Base-by-base conservation (phyloP, 1,140 invertebrate genomes). In the Cataglyphis hispanica region DNA sequence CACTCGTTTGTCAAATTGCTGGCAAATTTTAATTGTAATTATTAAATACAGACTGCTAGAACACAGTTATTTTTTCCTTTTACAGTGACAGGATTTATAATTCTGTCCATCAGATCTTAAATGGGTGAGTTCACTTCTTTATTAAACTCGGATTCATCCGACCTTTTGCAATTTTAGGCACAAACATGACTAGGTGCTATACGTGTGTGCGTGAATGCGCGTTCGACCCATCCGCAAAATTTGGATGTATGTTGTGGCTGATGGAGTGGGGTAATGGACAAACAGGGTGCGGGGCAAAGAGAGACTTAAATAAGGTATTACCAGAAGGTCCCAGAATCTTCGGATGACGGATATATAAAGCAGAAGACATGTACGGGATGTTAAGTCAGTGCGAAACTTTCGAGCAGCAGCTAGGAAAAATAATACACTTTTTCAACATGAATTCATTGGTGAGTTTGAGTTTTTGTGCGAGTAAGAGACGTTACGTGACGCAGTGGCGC, bases 261-360 rank as follows among this genome's bases (percentile, higher is more conserved):
- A 8, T 27, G 16, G 60, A 86, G 72, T 89, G 88, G 88, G 88
- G 22, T 58, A 64, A 27, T n/a, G 53, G 56, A 72, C 37, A 67
- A 60, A 27, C 27, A 0, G n/a, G 25, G 22, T 8, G 1, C 53
- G 19, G 46, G 56, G 78, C 74, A 16, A 76, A 76, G 72, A 78
- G 74, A 84, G 78, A 86, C 19, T 50, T 72, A 90, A 90, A 90
- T 76, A 88, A 90, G 86, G 61, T 78, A 88, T 60, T 43, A 75
- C 78, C 78, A 86, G 83, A 91, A 87, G 84, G 67, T 86, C 74
- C 37, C 61, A 81, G 90, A 91, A 86, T 90, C 76, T 89, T 84
- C 67, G 13, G 80, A 7, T 91, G 85, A 84, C 69, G 87, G 84
- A 90, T 91, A 91, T 91, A 91, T 91, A 91, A 91, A 87, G 90